Conservation (phyloP, 2,888 invertebrate species). For the Lochmaea capreae region DNA sequence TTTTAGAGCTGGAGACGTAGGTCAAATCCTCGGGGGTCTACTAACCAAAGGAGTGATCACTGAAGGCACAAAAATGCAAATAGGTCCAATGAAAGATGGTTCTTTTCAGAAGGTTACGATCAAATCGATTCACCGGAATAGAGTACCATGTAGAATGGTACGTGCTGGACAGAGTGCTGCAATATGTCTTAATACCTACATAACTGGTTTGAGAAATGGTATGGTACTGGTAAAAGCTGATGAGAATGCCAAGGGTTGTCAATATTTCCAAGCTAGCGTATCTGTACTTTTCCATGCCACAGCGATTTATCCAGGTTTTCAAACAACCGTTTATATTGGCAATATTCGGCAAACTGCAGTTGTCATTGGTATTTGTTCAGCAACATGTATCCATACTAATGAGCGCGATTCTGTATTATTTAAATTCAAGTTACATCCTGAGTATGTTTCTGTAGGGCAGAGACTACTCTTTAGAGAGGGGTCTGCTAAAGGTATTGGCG, state of each 20-base stretch:
- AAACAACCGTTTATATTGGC: constrained; percentile 95
- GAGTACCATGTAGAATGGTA: constrained; percentile 89
- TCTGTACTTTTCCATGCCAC: constrained; percentile 90
- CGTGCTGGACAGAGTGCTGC: constrained; percentile 93
- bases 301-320: constrained; percentile 85
- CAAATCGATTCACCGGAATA: constrained; percentile 90
- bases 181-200: constrained; percentile 75
- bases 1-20: constrained; percentile 85
- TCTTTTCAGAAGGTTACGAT: constrained; percentile 82
- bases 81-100: constrained; percentile 82
- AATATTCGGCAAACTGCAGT: constrained; percentile 96
- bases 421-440: constrained; percentile 89
- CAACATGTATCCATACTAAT: constrained; percentile 80
- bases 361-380: constrained; percentile 79
- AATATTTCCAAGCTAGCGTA: constrained; percentile 83
- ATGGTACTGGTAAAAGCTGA: constrained; percentile 81
- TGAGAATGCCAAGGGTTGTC: constrained; percentile 69
- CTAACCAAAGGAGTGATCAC: constrained; percentile 86
- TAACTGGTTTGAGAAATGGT: constrained; percentile 78
- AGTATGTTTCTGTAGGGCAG: constrained; percentile 84
- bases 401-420: constrained; percentile 89
- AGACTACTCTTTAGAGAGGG: constrained; percentile 87
- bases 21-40: constrained; percentile 87
- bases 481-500: constrained; percentile 86
- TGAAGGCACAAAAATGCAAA: constrained; percentile 83